Base-by-base conservation (phyloP, 2,888 invertebrate species). In the Apamea epomidion region DNA sequence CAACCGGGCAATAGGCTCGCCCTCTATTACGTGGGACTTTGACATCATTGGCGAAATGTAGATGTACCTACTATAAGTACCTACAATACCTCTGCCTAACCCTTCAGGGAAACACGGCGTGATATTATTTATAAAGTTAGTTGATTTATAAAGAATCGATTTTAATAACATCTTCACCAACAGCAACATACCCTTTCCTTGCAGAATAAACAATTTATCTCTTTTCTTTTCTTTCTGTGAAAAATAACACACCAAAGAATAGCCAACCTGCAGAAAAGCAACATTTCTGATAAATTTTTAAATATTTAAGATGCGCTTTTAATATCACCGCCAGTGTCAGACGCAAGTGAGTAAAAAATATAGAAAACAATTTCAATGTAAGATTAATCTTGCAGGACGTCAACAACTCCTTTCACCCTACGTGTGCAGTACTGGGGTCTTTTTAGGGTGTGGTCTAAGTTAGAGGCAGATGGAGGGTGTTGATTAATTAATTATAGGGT, bases 381-480 rank as follows among this genome's bases (percentile, higher is more conserved):
- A 94, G 93, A 95, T 95, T 95, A 95, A 95, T 94, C 93, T 95
- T 94, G 94, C 92, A 94, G 92, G 80, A 78, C 91, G 91, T 90
- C 92, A 91, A 92, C 93, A 91, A 90, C 90, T 88, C 87, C 86
- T 89, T 90, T 88, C 83, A 84, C 86, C 88, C 86, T 85, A 75
- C 87, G 82, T 80, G 77, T 88, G 85, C 85, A 91, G 92, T 91
- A 91, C 92, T 88, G 84, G 86, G 91, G 87, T 80, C 88, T 84
- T 90, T 90, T 89, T 87, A 83, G 79, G 18, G 74, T 6, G 14
- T 81, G 91, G 91, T 84, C 12, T 76, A 90, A 91, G 86, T 82
- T 37, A 80, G 0, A 76, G 76, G 76, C 68, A 37, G 70, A 5
- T 21, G 18, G 64, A 32, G 64, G n/a, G 42, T 12, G 5, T 12